Base-by-base conservation (phyloP, 2,113 vertebrate species). In the Eurystomus gularis region DNA sequence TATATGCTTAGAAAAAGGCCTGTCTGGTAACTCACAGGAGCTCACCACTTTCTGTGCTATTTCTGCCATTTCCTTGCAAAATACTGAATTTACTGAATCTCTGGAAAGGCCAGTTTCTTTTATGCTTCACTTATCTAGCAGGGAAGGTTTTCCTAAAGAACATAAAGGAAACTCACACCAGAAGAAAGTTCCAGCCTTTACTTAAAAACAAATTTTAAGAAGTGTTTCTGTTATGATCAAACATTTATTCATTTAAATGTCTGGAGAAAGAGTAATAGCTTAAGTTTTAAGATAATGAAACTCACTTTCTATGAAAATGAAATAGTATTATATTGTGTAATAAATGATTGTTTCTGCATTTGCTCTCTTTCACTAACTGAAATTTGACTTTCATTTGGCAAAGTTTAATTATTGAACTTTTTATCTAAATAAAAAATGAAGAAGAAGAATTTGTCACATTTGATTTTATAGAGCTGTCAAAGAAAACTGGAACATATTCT, bases 361-460 rank as follows among this genome's bases (percentile, higher is more conserved):
- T 87, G 77, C 89, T 52, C 90, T 91, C 77, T 71, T 90, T 57
- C 83, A 78, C 86, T 92, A 96, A 97, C 91, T 91, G 66, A 96
- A 94, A 97, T 95, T 65, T 93, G 88, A 87, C 93, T 95, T 96
- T 60, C 76, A 78, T n/a, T 39, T 87, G 86, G 82, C 65, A 95
- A 97, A 96, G 93, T 96, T 98, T 97, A 98, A 98, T 98, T 98
- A 98, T n/a, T 94, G 93, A 97, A 97, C 85, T 95, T 97, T 95
- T 96, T 98, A 98, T 98, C 96, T 97, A 97, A 96, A 95, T 90
- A 98, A 88, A 95, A 97, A 97, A 92, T 71, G 71, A 87, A 82
- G 91, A 73, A 82, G 93, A 71, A 86, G 89, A 98, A 96, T 97
- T 96, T 98, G 91, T 97, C 96, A 97, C 93, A 94, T 93, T 80